Evolutionary conservation across 2,888 invertebrate genomes (phyloP).

Genomic region (Adineta ricciae): DNA sequence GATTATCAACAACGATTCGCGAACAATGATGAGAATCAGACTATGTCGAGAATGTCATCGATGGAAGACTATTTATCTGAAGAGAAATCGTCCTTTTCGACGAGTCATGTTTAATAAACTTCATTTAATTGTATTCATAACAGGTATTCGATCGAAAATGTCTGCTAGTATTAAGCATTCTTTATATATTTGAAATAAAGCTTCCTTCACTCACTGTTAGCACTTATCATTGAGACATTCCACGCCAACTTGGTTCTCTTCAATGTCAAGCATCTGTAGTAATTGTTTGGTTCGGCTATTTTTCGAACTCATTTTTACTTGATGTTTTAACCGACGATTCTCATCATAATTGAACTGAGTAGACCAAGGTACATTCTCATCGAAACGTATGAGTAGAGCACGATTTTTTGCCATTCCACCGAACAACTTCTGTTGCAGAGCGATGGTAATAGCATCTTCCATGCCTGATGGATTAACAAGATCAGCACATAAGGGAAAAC

Average conservation of each 20-base stretch:
- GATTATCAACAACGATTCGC: not conserved
- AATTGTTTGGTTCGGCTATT: not conserved
- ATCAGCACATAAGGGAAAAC: not conserved
- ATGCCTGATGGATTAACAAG: constrained; percentile 5
- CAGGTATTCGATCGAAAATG: no score
- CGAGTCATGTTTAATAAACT: not conserved
- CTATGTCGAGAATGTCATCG: not conserved
- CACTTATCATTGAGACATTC: not conserved
- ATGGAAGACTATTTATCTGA: not conserved
- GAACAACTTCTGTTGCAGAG: constrained; percentile 8
- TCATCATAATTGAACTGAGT: not conserved
- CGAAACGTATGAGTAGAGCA: not conserved
- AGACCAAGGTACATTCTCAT: not conserved
- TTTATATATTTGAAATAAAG: no score
- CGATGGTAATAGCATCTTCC: not conserved
- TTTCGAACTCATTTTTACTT: not conserved
- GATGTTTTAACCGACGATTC: not conserved
- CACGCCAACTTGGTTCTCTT: not conserved
- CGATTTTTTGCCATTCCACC: not conserved
- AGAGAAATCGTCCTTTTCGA: not conserved
- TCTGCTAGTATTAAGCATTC: no score
- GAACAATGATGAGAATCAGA: not conserved
- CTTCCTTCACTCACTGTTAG: not conserved
- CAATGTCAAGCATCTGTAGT: not conserved
- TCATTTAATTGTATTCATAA: not conserved